These are phyloP conservation scores for Prinia subflava DNA, from an alignment of 2,113 vertebrate genomes.

Conservation along the genomic window DNA sequence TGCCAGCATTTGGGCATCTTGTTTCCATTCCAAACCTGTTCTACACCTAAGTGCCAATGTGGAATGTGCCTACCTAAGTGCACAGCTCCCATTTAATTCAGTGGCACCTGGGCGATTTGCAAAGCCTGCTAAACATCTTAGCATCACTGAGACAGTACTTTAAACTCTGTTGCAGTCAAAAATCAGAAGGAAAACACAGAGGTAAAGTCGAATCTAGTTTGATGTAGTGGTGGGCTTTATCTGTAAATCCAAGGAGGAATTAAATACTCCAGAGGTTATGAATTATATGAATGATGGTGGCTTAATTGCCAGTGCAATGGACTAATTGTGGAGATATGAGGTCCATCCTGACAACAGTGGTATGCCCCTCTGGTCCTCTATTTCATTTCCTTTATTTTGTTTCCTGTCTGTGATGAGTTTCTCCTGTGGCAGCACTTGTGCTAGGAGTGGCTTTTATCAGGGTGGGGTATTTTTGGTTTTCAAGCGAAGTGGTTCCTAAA, in stretches of 20 bases:
- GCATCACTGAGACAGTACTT: neutral
- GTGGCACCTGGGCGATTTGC: neutral
- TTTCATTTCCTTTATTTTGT: neutral
- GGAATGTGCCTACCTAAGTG: neutral
- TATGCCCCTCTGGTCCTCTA: neutral
- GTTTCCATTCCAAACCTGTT: neutral
- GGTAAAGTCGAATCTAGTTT: neutral
- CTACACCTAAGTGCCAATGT: neutral
- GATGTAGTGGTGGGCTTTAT: neutral
- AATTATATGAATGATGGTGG: neutral
- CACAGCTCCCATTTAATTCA: neutral
- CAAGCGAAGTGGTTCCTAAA: neutral
- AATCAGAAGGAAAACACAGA: neutral
- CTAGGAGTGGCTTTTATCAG: neutral
- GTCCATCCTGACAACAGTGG: neutral
- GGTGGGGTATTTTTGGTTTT: neutral
- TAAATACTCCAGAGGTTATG: neutral
- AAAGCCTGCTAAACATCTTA: neutral
- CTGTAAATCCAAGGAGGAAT: neutral
- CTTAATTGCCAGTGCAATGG: neutral
- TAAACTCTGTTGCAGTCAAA: neutral
- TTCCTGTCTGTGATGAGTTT: neutral
- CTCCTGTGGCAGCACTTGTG: neutral
- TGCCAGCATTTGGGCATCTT: neutral
- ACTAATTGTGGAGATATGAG: neutral